Conservation (phyloP, 2,797 vertebrate species). For the Argya squamiceps region DNA sequence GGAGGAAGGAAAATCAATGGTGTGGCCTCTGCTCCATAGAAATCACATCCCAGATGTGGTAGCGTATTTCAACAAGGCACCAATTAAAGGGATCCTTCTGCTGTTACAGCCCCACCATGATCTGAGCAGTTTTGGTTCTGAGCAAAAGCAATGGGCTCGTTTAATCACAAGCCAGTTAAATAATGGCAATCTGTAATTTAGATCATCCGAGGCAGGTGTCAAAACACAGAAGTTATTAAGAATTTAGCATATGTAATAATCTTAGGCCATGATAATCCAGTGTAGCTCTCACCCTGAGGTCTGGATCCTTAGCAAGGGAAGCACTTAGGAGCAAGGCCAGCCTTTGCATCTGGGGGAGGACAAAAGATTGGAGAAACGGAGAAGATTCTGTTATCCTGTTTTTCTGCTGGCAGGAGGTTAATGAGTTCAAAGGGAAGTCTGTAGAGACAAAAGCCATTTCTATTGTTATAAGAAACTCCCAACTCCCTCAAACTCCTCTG, state of each 20-base stretch:
- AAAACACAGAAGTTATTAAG: not conserved
- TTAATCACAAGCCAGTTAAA: not conserved
- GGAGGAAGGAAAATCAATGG: not conserved
- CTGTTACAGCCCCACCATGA: not conserved
- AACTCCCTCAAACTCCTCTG: not conserved
- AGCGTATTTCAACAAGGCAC: not conserved
- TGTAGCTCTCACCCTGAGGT: not conserved
- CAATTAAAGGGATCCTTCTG: not conserved
- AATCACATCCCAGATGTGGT: not conserved
- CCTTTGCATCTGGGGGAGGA: not conserved
- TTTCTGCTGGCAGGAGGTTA: not conserved
- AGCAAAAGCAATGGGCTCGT: not conserved
- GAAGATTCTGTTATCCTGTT: not conserved
- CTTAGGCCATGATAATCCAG: not conserved
- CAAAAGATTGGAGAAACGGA: not conserved
- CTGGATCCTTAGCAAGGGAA: not conserved
- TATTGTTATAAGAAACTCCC: not conserved
- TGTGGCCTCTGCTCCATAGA: not conserved
- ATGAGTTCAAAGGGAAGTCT: slow-evolving; percentile 2
- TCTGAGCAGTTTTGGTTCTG: not conserved
- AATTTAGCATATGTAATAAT: not conserved
- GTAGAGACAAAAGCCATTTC: slow-evolving; percentile 7
- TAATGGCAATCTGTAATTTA: not conserved
- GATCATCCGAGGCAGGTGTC: not conserved
- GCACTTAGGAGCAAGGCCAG: not conserved